Conservation (phyloP, 2,888 invertebrate genomes). For the Aporophyla nigra region DNA sequence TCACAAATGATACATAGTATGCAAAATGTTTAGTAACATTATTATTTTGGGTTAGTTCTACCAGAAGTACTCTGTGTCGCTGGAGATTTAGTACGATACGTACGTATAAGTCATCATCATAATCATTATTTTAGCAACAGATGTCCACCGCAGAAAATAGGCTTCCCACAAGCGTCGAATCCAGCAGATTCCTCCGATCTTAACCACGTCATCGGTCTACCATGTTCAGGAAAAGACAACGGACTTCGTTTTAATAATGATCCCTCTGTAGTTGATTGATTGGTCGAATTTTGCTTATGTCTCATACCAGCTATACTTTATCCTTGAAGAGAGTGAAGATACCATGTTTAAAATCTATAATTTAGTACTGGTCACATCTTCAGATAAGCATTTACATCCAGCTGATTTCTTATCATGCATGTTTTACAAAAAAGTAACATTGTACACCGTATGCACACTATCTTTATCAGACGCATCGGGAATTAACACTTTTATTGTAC, state of each 20-base stretch:
- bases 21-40: neutral
- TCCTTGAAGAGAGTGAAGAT: neutral
- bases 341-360: neutral
- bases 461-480: conserved; percentile 25
- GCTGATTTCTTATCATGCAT: conserved; percentile 5
- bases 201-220: neutral
- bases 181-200: neutral
- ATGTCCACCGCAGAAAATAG: neutral
- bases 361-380: neutral
- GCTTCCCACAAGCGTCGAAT: neutral
- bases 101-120: neutral
- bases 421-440: conserved; percentile 14
- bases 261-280: neutral
- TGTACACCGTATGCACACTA: neutral
- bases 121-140: neutral
- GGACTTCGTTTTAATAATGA: neutral
- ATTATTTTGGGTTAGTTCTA: neutral
- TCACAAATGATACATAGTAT: neutral
- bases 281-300: neutral
- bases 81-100: too few species aligned
- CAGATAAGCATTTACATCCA: conserved; percentile 2
- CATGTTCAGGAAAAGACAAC: neutral
- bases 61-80: too few species aligned
- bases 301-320: neutral
- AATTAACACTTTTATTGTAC: conserved; percentile 48